These are phyloP conservation scores for Nixonia krombeini DNA, from an alignment of 1,140 invertebrate species.

Conservation along the genomic window DNA sequence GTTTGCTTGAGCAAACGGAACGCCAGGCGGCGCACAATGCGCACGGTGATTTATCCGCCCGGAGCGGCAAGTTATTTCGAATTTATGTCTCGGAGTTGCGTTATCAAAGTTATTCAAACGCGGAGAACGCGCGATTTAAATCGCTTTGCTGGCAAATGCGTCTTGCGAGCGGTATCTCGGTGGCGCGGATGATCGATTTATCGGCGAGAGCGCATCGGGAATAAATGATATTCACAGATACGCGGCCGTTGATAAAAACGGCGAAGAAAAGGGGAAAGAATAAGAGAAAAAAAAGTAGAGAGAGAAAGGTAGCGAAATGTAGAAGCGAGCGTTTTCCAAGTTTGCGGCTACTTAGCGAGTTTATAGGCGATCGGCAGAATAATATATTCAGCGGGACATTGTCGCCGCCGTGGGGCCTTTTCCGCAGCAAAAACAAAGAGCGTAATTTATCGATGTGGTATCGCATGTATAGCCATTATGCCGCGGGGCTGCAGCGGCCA, in stretches of 20 bases:
- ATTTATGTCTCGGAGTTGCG: not conserved
- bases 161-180: too few species aligned
- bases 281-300: too few species aligned
- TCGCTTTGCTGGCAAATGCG: too few species aligned
- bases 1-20: not conserved
- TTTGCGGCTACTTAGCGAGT: constrained; percentile 40
- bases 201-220: too few species aligned
- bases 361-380: constrained; percentile 38
- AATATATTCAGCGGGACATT: constrained; percentile 45
- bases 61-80: not conserved
- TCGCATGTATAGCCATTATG: constrained; percentile 28
- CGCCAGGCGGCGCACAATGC: not conserved
- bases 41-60: not conserved
- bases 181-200: too few species aligned
- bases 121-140: too few species aligned
- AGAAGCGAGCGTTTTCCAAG: constrained; percentile 31
- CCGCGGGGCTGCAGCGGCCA: not conserved
- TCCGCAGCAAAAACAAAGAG: constrained; percentile 38
- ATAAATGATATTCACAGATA: too few species aligned
- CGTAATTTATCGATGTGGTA: constrained; percentile 42
- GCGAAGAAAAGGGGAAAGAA: too few species aligned
- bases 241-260: too few species aligned
- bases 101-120: too few species aligned
- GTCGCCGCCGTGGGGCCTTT: constrained; percentile 22
- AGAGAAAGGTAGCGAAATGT: constrained; percentile 7